Conservation (phyloP, 2,797 vertebrate species). For the Heliangelus exortis region DNA sequence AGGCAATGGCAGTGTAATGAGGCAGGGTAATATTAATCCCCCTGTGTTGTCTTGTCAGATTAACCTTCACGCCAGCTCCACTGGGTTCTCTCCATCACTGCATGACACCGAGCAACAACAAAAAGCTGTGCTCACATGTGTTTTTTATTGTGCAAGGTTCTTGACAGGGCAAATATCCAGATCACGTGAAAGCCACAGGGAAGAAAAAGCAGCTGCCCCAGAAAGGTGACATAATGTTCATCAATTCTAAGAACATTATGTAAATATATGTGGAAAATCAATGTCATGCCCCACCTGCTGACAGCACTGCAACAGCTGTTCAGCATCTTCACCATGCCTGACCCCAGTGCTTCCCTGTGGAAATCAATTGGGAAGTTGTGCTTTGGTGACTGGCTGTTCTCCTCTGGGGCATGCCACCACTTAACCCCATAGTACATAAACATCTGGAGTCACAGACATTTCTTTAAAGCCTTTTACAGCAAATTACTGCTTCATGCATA, state of each 20-base stretch:
- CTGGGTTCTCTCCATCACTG: constrained; percentile 44
- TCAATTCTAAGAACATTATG: background rate
- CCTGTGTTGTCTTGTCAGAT: constrained; percentile 69
- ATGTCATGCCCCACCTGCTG: background rate
- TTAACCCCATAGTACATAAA: background rate
- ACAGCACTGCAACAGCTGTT: background rate
- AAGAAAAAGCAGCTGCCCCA: background rate
- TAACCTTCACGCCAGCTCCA: constrained; percentile 60
- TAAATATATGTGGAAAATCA: background rate
- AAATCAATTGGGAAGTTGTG: background rate
- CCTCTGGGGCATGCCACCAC: background rate
- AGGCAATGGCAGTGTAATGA: constrained; percentile 44
- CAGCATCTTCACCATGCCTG: background rate
- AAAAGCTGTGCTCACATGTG: background rate
- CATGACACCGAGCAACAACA: constrained; percentile 47
- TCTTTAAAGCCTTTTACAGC: background rate
- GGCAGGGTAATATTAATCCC: constrained; percentile 60
- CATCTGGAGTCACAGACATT: background rate
- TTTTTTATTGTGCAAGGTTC: background rate
- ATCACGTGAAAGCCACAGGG: background rate
- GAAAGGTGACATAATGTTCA: fast-evolving
- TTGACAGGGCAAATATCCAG: background rate
- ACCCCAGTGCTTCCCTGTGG: background rate
- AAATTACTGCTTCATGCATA: background rate
- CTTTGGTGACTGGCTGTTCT: background rate